phyloP scores from a whole-genome alignment of 2,888 invertebrate species.

The Crossocerus cetratus region DNA sequence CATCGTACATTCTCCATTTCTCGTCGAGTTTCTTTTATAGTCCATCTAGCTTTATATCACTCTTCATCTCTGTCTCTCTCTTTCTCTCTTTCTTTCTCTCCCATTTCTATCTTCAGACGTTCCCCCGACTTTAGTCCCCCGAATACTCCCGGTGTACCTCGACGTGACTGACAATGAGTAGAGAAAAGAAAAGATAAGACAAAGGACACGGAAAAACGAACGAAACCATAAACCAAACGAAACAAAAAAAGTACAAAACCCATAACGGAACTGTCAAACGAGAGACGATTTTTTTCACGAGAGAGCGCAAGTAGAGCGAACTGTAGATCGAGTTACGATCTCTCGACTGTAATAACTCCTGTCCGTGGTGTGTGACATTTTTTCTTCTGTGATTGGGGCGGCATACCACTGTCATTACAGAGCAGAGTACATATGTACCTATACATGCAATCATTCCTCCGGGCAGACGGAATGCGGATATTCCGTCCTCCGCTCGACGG shows the following conservation, averaged over 20 bases:
- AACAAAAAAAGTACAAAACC: too few relatives aligned
- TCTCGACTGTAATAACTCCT: slow-evolving; percentile 68
- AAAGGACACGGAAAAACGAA: slow-evolving; percentile 18
- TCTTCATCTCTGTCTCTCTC: not conserved
- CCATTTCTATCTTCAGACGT: slow-evolving; percentile 12
- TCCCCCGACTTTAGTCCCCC: slow-evolving; percentile 45
- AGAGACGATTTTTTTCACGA: slow-evolving; percentile 64
- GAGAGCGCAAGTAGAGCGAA: slow-evolving; percentile 59
- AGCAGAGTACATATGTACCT: slow-evolving; percentile 37
- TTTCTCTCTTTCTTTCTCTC: slow-evolving; percentile 10
- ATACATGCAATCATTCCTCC: too few relatives aligned
- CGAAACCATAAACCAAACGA: slow-evolving; percentile 12
- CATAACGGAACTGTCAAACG: slow-evolving; percentile 18
- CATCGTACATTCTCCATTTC: too few relatives aligned
- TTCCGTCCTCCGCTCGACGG: slow-evolving; percentile 81
- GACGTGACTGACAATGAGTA: slow-evolving; percentile 59
- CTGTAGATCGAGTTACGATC: slow-evolving; percentile 8
- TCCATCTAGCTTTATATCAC: not conserved
- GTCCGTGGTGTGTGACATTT: slow-evolving; percentile 87
- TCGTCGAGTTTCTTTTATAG: not conserved
- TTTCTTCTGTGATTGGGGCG: slow-evolving; percentile 92
- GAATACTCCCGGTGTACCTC: slow-evolving; percentile 42
- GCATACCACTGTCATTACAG: slow-evolving; percentile 81
- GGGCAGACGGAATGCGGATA: slow-evolving; percentile 33
- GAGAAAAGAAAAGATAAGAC: slow-evolving; percentile 20